A percentile compares a stretch with the other conserved stretches of the same genome.
Evolutionary conservation across 2,888 invertebrate species (phyloP).

Genomic region (Pollenia griseotomentosa): DNA sequence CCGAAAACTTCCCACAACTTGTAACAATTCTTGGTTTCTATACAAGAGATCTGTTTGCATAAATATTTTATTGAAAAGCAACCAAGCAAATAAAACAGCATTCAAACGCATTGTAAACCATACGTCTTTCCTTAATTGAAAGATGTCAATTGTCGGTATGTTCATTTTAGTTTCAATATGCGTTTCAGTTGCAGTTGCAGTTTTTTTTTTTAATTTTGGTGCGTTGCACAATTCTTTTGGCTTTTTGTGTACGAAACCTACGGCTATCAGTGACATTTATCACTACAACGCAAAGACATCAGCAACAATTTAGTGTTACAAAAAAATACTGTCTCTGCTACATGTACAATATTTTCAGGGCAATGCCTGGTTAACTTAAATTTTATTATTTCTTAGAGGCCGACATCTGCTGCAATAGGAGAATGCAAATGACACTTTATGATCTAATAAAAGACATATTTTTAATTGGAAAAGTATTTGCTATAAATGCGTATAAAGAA

Average conservation of each 20-base stretch:
- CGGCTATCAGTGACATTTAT: conserved; percentile 68
- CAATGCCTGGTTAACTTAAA: conserved; percentile 49
- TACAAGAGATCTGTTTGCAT: conserved; percentile 56
- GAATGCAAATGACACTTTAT: conserved; percentile 77
- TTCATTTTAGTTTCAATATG: conserved; percentile 39
- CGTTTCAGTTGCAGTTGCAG: conserved; percentile 14
- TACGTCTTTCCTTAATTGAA: conserved; percentile 75
- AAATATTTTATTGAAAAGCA: conserved; percentile 16
- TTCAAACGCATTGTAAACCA: conserved; percentile 20
- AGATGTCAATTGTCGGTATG: conserved; percentile 76
- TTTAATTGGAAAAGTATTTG: conserved; percentile 83
- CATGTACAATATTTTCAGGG: neutral
- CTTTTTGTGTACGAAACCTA: conserved; percentile 44
- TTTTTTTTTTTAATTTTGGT: conserved; percentile 45
- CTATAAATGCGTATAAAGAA: too few relatives aligned
- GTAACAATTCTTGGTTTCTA: conserved; percentile 10
- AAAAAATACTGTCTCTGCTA: neutral
- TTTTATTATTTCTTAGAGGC: conserved; percentile 51
- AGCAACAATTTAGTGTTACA: conserved; percentile 12
- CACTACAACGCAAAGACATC: conserved; percentile 52
- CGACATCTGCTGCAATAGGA: conserved; percentile 43
- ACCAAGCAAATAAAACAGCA: neutral
- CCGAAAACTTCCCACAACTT: neutral
- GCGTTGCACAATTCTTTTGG: conserved; percentile 58
- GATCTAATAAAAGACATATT: conserved; percentile 81